Conservation (phyloP, 2,113 vertebrate species). For the Sprattus sprattus region DNA sequence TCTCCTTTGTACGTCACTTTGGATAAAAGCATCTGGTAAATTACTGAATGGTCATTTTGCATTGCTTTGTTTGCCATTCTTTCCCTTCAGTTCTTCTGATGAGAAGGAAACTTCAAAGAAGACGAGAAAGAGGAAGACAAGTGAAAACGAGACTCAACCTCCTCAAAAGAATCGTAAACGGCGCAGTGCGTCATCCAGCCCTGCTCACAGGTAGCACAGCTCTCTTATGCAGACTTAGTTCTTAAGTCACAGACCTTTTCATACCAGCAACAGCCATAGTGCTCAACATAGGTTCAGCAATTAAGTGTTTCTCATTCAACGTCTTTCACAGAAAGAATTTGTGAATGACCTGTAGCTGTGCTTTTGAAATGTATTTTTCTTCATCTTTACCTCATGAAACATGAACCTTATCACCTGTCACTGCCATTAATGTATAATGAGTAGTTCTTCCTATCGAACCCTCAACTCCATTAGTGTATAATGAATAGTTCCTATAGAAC, state of each 20-base stretch:
- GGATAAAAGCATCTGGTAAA: too few relatives aligned
- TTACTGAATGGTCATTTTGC: background rate
- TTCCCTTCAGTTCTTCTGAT: constrained; percentile 61
- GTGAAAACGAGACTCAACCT: constrained; percentile 53
- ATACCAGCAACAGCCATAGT: background rate
- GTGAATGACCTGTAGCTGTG: too few relatives aligned
- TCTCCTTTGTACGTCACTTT: too few relatives aligned
- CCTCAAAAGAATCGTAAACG: constrained; percentile 47
- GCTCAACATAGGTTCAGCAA: background rate
- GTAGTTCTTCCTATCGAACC: background rate
- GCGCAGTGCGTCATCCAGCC: constrained; percentile 63
- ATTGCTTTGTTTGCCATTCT: background rate
- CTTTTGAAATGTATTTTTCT: too few relatives aligned
- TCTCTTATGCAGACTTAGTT: background rate
- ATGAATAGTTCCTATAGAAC: background rate
- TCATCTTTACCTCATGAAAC: too few relatives aligned
- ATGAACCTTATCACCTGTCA: too few relatives aligned
- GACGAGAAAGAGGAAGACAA: constrained; percentile 58
- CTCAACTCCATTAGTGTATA: background rate
- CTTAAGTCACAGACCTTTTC: background rate
- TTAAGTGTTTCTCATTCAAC: background rate
- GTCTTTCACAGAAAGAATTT: too few relatives aligned
- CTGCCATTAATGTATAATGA: too few relatives aligned
- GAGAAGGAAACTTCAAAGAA: constrained; percentile 59
- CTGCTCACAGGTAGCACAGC: constrained; percentile 60